phyloP scores from a whole-genome alignment of 1,140 invertebrate species.

The Platorchestia sp. region DNA sequence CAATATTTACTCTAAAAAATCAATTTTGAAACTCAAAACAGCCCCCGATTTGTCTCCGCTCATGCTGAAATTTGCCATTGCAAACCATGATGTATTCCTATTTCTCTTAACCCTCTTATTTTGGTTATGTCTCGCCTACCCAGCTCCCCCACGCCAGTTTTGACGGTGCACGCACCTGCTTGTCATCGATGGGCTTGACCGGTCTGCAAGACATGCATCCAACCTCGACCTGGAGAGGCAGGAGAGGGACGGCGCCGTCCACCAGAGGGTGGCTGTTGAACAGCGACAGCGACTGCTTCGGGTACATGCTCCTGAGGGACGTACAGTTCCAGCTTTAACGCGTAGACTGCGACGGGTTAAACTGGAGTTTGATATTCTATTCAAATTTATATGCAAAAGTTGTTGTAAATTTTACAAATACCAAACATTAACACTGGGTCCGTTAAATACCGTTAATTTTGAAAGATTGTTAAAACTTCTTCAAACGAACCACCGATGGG shows the following conservation, averaged over 20 bases:
- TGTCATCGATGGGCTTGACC: background rate
- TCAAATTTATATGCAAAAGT: too few relatives aligned
- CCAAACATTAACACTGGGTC: too few relatives aligned
- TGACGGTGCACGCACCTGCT: background rate
- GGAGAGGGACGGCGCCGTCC: conserved; percentile 63
- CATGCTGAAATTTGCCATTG: background rate
- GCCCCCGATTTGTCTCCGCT: background rate
- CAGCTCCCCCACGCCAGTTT: background rate
- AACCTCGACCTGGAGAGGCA: conserved; percentile 65
- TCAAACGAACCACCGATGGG: too few relatives aligned
- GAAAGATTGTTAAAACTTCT: too few relatives aligned
- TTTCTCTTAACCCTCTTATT: background rate
- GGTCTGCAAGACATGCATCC: conserved; percentile 62
- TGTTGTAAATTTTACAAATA: too few relatives aligned
- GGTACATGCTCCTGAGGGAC: conserved; percentile 52
- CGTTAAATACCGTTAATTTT: too few relatives aligned
- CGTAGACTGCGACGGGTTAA: too few relatives aligned
- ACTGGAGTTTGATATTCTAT: too few relatives aligned
- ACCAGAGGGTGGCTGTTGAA: conserved; percentile 63
- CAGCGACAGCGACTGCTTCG: conserved; percentile 60
- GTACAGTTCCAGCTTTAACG: too few relatives aligned
- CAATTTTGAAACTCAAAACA: background rate
- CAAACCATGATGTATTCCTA: too few relatives aligned
- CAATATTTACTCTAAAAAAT: background rate
- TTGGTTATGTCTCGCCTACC: background rate